Evolutionary conservation across 2,113 vertebrate species (phyloP).

Genomic region (Stomatorhinus ivindoensis): DNA sequence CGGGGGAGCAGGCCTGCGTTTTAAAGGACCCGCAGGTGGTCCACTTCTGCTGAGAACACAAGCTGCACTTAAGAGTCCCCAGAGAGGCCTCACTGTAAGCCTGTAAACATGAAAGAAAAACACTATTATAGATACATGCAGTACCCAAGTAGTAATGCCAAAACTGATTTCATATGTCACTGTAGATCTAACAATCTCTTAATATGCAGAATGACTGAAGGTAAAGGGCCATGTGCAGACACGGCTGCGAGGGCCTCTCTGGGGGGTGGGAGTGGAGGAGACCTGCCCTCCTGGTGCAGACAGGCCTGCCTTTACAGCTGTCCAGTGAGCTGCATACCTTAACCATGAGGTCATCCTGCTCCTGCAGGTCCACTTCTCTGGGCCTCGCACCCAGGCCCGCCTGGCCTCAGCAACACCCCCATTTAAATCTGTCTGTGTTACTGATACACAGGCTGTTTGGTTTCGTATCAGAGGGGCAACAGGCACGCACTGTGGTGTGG

Average conservation of each 20-base stretch:
- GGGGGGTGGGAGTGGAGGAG: neutral
- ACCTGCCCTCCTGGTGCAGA: neutral
- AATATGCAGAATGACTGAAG: neutral
- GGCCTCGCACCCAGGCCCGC: constrained; percentile 6
- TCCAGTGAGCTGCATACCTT: constrained; percentile 17
- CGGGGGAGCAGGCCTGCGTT: neutral
- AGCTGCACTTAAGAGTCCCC: neutral
- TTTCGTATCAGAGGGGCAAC: neutral
- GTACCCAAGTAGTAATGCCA: neutral
- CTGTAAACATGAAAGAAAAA: neutral
- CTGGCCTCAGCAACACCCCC: neutral
- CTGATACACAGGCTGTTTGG: constrained; percentile 22
- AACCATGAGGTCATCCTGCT: constrained; percentile 22
- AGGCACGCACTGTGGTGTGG: neutral
- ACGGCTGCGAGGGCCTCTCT: neutral
- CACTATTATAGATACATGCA: neutral
- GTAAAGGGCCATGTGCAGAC: neutral
- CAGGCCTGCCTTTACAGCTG: neutral
- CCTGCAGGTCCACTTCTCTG: neutral
- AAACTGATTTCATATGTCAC: neutral
- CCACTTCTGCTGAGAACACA: neutral
- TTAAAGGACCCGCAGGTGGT: neutral
- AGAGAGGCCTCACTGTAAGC: neutral
- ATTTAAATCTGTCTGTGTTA: neutral
- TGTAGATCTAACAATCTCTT: neutral